Percentiles rank a stretch among this genome's conserved stretches.
Conservation (phyloP, 1,140 invertebrate genomes). For the Leptinotarsa lineolata region DNA sequence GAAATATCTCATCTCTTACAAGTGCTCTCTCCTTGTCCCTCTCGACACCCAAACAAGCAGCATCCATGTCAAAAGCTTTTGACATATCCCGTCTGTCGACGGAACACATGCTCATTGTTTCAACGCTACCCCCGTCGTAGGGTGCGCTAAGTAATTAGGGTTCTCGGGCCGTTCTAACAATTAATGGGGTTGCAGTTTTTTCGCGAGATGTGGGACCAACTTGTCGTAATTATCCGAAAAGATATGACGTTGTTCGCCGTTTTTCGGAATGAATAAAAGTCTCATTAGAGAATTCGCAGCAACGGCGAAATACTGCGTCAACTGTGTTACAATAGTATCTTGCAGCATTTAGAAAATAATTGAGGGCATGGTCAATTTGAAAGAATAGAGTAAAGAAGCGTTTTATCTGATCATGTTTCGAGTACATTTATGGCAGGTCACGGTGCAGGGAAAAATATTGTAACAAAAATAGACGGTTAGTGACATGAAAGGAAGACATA, state of each 20-base stretch:
- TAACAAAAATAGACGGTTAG: too few relatives aligned
- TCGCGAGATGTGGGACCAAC: background rate
- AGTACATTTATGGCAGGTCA: too few relatives aligned
- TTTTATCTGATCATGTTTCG: too few relatives aligned
- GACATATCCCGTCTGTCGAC: slow-evolving; percentile 1
- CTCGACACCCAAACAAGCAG: background rate
- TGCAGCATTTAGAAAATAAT: too few relatives aligned
- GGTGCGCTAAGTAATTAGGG: background rate
- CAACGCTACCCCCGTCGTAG: background rate
- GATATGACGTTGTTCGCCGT: background rate
- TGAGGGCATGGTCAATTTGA: too few relatives aligned
- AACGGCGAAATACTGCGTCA: too few relatives aligned
- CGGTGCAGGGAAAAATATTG: too few relatives aligned
- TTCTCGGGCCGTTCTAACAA: background rate
- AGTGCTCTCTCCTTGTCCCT: background rate
- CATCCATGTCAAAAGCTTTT: slow-evolving; percentile 2
- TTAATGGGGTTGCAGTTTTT: background rate
- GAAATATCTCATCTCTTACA: background rate
- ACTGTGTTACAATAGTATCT: too few relatives aligned
- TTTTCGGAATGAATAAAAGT: background rate
- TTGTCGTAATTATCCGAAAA: background rate
- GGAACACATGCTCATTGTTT: slow-evolving; percentile 2
- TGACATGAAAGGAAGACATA: too few relatives aligned
- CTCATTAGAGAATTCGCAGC: background rate
- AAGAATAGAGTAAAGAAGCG: too few relatives aligned